Evolutionary conservation across 2,888 invertebrate species (phyloP).

Genomic region (Crocallis elinguaria): DNA sequence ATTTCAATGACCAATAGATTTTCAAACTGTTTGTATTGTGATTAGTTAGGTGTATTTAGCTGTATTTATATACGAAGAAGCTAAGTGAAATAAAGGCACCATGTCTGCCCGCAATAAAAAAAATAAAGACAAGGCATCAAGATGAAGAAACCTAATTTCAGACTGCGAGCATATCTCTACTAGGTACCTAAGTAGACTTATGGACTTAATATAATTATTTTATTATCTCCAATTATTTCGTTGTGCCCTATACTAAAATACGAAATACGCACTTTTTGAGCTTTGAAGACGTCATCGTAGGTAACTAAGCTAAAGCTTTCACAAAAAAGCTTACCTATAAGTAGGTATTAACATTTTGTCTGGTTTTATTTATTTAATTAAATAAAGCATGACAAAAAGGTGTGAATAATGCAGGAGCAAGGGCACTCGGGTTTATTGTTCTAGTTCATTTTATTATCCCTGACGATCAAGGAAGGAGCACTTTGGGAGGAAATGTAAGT

Average conservation of each 20-base stretch:
- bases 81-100: too few relatives aligned
- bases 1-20: too few relatives aligned
- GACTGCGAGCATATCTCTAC: too few relatives aligned
- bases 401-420: constrained; percentile 17
- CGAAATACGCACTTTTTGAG: constrained; percentile 11
- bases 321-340: too few relatives aligned
- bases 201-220: constrained; percentile 5
- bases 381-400: constrained; percentile 24
- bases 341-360: constrained; percentile 23
- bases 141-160: too few relatives aligned
- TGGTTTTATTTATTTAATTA: constrained; percentile 27
- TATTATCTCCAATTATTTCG: constrained; percentile 15
- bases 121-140: too few relatives aligned
- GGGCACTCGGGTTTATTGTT: constrained; percentile 18
- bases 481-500: constrained; percentile 4
- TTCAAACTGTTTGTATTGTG: too few relatives aligned
- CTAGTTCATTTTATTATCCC: constrained; percentile 16
- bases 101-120: too few relatives aligned
- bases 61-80: too few relatives aligned
- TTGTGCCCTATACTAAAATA: constrained; percentile 5
- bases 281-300: not conserved
- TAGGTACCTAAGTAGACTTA: too few relatives aligned
- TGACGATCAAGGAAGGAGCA: constrained; percentile 10
- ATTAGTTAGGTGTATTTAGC: too few relatives aligned
- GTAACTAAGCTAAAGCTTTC: constrained; percentile 7